Conservation (phyloP, 2,888 invertebrate species). For the Sphaerophoria taeniata region DNA sequence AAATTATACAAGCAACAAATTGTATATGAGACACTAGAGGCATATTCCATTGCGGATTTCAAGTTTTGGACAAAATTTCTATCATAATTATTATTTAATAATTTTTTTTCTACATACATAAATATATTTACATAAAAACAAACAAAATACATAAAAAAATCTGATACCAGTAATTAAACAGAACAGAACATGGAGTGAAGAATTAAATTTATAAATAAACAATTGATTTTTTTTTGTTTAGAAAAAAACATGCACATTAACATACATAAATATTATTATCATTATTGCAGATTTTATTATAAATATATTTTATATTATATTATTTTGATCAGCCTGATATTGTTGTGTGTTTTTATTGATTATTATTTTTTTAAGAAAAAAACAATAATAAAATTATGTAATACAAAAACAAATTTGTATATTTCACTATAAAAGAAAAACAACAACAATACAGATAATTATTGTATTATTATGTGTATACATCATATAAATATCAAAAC, state of each 20-base stretch:
- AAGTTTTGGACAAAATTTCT: slow-evolving; percentile 72
- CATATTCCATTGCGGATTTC: slow-evolving; percentile 72
- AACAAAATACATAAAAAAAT: slow-evolving; percentile 41
- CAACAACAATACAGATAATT: slow-evolving; percentile 70
- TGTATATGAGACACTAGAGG: slow-evolving; percentile 73
- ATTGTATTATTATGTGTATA: slow-evolving; percentile 61
- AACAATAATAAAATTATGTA: slow-evolving; percentile 62
- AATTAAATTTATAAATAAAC: slow-evolving; percentile 48
- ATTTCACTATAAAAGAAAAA: slow-evolving; percentile 70
- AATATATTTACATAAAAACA: slow-evolving; percentile 63
- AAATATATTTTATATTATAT: slow-evolving; percentile 74
- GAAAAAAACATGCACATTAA: slow-evolving; percentile 69
- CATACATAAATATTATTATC: slow-evolving; percentile 71
- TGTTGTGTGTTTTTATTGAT: slow-evolving; percentile 74
- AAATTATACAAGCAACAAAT: slow-evolving; percentile 47
- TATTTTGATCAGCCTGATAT: slow-evolving; percentile 71
- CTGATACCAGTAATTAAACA: slow-evolving; percentile 50
- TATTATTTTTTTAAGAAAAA: slow-evolving; percentile 72
- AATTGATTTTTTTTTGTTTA: slow-evolving; percentile 50
- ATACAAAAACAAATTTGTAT: slow-evolving; percentile 69
- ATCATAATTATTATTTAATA: slow-evolving; percentile 59
- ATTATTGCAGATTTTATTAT: slow-evolving; percentile 73
- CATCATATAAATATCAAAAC: slow-evolving; percentile 70
- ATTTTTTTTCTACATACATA: slow-evolving; percentile 60
- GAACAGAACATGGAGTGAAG: slow-evolving; percentile 37